Conservation (phyloP, 2,797 vertebrate genomes). For the Adrianichthys oophorus region DNA sequence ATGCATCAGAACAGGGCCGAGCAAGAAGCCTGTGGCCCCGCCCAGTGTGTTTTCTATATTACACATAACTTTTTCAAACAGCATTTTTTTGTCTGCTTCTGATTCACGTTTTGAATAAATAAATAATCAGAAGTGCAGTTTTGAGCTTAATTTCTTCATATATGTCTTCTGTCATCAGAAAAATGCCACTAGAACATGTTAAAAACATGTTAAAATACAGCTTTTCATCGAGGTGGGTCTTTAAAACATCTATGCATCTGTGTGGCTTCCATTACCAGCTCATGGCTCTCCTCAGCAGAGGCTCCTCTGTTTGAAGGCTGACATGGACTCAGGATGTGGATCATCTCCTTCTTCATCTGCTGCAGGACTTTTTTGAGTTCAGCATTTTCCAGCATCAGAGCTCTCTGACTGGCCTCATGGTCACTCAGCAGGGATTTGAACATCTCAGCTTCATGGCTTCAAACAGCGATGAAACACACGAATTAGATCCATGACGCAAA, state of each 20-base stretch:
- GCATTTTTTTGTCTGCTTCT: too few species aligned
- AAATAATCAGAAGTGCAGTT: too few species aligned
- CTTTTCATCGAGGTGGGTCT: not conserved
- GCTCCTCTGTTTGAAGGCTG: slow-evolving; percentile 80
- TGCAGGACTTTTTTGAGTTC: slow-evolving; percentile 97
- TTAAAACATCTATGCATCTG: too few species aligned
- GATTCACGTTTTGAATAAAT: too few species aligned
- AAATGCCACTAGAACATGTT: too few species aligned
- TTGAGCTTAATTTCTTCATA: too few species aligned
- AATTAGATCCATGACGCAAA: not conserved
- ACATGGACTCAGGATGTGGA: slow-evolving; percentile 87
- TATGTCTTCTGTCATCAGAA: too few species aligned
- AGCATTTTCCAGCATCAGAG: slow-evolving; percentile 89
- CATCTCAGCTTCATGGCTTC: slow-evolving; percentile 93
- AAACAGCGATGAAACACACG: slow-evolving; percentile 5
- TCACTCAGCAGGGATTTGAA: slow-evolving; percentile 89
- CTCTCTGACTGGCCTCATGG: slow-evolving; percentile 89
- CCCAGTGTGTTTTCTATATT: too few species aligned
- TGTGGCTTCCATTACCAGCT: slow-evolving; percentile 71
- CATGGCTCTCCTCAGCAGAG: slow-evolving; percentile 78
- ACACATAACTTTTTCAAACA: too few species aligned
- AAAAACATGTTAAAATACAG: too few species aligned
- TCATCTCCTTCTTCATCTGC: slow-evolving; percentile 98
- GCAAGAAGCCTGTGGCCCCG: too few species aligned
- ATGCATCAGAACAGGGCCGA: too few species aligned